A percentile compares a stretch with the other conserved stretches of the same genome.
Evolutionary conservation across 1,140 invertebrate genomes (phyloP).

Genomic region (Diachasma alloeum): DNA sequence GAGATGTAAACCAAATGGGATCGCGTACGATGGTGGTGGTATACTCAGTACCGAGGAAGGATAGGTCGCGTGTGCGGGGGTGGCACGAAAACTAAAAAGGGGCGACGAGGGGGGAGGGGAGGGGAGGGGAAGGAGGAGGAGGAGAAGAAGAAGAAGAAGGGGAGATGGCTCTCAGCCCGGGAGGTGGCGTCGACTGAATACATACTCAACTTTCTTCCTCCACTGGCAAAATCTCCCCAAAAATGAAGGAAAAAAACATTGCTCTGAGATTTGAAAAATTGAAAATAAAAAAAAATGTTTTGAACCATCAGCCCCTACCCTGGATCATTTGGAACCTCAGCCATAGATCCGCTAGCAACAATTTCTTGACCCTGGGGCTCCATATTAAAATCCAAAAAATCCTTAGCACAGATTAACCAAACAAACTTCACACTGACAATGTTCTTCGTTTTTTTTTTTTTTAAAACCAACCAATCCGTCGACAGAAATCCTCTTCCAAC

Average conservation of each 20-base stretch:
- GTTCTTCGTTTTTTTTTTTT: too few species aligned
- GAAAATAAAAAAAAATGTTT: too few species aligned
- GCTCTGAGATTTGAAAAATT: neutral
- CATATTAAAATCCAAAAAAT: conserved; percentile 58
- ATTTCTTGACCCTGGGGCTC: conserved; percentile 78
- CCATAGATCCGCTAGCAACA: conserved; percentile 77
- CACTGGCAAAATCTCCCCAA: neutral
- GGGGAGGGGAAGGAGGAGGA: too few species aligned
- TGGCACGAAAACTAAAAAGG: neutral
- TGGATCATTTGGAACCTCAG: conserved; percentile 89
- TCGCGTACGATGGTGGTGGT: neutral
- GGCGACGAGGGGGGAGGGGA: too few species aligned
- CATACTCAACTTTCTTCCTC: neutral
- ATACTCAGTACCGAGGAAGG: neutral
- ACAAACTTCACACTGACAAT: too few species aligned
- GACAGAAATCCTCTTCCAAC: neutral
- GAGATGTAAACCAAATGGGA: neutral
- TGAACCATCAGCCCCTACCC: conserved; percentile 71
- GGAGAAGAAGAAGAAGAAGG: neutral
- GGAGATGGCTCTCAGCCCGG: neutral
- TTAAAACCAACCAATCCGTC: too few species aligned
- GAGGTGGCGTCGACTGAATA: neutral
- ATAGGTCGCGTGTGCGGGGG: neutral
- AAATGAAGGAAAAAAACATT: neutral
- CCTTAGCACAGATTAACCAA: neutral